A percentile compares a stretch with the other conserved stretches of the same genome.
Evolutionary conservation across 2,888 invertebrate genomes (phyloP).

Genomic region (Andrena hattorfiana): DNA sequence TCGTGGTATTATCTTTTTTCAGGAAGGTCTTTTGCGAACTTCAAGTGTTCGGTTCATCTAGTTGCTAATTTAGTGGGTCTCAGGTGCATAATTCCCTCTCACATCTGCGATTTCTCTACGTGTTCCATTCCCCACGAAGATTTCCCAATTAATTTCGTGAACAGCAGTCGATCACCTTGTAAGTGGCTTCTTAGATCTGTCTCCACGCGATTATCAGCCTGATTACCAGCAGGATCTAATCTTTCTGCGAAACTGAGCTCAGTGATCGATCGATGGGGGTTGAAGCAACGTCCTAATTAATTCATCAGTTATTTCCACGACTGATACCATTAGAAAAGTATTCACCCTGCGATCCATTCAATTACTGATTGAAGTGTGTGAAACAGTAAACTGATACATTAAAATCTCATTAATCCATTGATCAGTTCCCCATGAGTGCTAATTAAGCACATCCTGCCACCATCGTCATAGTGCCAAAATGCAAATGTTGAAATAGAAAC

Average conservation of each 20-base stretch:
- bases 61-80: not conserved
- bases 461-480: not conserved
- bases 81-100: slow-evolving; percentile 12
- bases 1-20: not conserved
- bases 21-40: not conserved
- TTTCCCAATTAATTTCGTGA: slow-evolving; percentile 40
- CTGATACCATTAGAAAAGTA: not conserved
- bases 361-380: not conserved
- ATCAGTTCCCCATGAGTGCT: no score
- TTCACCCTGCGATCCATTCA: not conserved
- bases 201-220: slow-evolving; percentile 32
- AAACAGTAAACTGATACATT: no score
- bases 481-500: not conserved
- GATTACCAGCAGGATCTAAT: slow-evolving; percentile 2
- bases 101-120: not conserved
- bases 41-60: not conserved
- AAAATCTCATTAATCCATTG: no score
- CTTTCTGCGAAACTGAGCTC: not conserved
- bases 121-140: not conserved
- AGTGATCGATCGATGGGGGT: not conserved
- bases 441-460: no score
- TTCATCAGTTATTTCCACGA: not conserved
- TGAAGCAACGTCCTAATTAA: not conserved
- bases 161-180: slow-evolving; percentile 34
- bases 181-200: slow-evolving; percentile 46